Conservation (phyloP, 2,113 vertebrate genomes). For the Microtus richardsoni region DNA sequence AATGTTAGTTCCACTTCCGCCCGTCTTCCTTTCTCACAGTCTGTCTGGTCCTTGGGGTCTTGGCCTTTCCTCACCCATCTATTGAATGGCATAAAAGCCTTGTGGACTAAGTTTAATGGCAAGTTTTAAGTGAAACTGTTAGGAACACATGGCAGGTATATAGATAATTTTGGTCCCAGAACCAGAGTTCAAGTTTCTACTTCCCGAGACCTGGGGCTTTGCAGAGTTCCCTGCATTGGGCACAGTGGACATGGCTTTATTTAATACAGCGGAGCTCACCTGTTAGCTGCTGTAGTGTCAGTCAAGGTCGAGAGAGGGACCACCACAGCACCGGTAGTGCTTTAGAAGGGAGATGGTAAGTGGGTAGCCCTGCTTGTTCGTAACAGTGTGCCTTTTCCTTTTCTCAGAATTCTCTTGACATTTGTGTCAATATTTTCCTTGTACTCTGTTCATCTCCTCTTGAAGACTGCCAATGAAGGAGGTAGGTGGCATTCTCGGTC, state of each 20-base stretch:
- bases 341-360: not conserved
- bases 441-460: constrained; percentile 97
- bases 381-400: constrained; percentile 52
- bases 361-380: not conserved
- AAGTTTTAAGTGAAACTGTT: not conserved
- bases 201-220: not conserved
- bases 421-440: constrained; percentile 95
- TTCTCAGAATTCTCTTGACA: constrained; percentile 92
- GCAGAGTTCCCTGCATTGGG: not conserved
- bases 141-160: not conserved
- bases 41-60: not conserved
- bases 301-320: not conserved
- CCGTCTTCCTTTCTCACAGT: not conserved
- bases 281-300: not conserved
- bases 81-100: not conserved
- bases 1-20: not conserved
- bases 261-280: not conserved
- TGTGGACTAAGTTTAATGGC: not conserved
- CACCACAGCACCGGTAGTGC: not conserved
- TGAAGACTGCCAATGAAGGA: constrained; percentile 99
- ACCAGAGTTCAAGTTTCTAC: not conserved
- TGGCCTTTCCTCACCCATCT: not conserved
- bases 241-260: not conserved
- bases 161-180: not conserved
- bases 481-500: constrained; percentile 84